Conservation (phyloP, 2,888 invertebrate species). For the Pollenia griseotomentosa region DNA sequence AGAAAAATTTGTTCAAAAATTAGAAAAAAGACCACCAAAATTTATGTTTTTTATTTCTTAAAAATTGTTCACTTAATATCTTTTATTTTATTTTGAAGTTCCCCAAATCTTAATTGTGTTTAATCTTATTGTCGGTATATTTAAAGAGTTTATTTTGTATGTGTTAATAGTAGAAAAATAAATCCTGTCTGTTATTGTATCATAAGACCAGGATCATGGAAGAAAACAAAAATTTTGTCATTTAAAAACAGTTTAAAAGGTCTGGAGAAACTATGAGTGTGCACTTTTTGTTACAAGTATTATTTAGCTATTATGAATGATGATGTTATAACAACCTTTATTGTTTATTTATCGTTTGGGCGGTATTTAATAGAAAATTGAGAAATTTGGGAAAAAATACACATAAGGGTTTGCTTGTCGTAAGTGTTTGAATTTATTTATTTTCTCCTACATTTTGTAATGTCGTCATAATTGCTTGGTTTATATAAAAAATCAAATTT, state of each 20-base stretch:
- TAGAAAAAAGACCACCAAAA: slow-evolving; percentile 54
- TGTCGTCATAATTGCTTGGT: not conserved
- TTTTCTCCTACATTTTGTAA: not conserved
- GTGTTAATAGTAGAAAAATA: slow-evolving; percentile 67
- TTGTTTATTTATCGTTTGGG: slow-evolving; percentile 6
- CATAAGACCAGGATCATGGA: slow-evolving; percentile 28
- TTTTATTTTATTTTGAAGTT: not conserved
- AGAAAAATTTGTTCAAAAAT: not conserved
- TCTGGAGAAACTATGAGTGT: slow-evolving; percentile 56
- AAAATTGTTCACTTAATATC: slow-evolving; percentile 32
- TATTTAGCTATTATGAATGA: slow-evolving; percentile 17
- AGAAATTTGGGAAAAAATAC: not conserved
- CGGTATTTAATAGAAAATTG: not conserved
- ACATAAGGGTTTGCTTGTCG: not conserved
- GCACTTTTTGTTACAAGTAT: slow-evolving; percentile 53
- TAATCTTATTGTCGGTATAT: slow-evolving; percentile 71
- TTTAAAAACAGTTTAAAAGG: not conserved
- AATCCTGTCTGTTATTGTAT: slow-evolving; percentile 59
- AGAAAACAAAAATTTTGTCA: slow-evolving; percentile 35
- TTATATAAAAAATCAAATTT: too few relatives aligned
- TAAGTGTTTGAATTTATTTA: not conserved
- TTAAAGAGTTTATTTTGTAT: slow-evolving; percentile 48
- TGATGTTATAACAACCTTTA: slow-evolving; percentile 8
- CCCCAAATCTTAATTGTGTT: slow-evolving; percentile 55
- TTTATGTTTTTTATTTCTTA: not conserved